A percentile compares a stretch with the other conserved stretches of the same genome.
Conservation (phyloP, 2,113 vertebrate genomes). For the Desmodus rotundus region DNA sequence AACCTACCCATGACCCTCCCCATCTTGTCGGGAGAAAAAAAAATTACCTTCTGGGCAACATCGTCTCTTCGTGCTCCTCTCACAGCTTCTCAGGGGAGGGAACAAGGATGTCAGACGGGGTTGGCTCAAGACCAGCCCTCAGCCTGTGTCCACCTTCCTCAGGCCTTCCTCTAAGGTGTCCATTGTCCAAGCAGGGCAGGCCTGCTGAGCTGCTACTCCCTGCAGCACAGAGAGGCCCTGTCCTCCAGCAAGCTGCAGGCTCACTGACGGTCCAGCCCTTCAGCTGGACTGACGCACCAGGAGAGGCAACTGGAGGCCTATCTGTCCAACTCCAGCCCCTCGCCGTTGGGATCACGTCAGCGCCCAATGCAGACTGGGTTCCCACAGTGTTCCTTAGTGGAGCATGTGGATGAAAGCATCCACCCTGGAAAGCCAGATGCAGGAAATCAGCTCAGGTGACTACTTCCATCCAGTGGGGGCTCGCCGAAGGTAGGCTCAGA, state of each 20-base stretch:
- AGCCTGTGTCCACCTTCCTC: background rate
- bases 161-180: background rate
- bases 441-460: background rate
- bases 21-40: background rate
- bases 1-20: background rate
- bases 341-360: accelerated
- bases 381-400: background rate
- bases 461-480: no score
- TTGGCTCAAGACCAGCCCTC: background rate
- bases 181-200: background rate
- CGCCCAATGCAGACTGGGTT: accelerated
- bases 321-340: background rate
- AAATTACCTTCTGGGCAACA: background rate
- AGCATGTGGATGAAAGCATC: background rate
- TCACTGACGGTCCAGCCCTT: background rate
- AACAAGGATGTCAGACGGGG: accelerated
- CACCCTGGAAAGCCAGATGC: background rate
- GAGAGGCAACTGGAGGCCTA: background rate
- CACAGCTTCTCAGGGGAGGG: background rate
- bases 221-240: background rate
- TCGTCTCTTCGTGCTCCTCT: background rate
- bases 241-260: background rate
- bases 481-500: background rate
- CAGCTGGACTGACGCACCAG: background rate
- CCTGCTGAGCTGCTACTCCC: background rate